These are phyloP conservation scores for Mus spicilegus DNA, from an alignment of 2,113 vertebrate genomes.

Conservation along the genomic window DNA sequence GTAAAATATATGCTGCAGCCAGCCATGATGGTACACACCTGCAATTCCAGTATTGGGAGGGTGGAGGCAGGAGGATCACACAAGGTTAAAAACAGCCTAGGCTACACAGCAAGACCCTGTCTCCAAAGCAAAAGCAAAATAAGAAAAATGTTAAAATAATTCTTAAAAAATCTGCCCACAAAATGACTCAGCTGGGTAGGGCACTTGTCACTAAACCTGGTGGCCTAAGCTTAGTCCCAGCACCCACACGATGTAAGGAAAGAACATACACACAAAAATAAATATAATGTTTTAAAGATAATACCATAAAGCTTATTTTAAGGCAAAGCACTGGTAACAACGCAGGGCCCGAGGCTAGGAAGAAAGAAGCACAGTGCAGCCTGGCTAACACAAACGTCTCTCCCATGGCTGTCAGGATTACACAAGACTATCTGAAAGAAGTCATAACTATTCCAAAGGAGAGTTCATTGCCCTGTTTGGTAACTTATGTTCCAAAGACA, in stretches of 20 bases:
- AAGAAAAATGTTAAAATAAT: not conserved
- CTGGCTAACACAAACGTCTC: not conserved
- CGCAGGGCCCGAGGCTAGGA: not conserved
- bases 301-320: not conserved
- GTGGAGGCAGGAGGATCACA: not conserved
- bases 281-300: not conserved
- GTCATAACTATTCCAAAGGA: not conserved
- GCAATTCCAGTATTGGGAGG: not conserved
- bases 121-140: not conserved
- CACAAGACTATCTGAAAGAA: not conserved
- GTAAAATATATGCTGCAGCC: not conserved
- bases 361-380: not conserved
- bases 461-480: not conserved
- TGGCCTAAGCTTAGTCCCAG: not conserved
- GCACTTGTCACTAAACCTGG: not conserved
- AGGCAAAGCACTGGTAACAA: not conserved
- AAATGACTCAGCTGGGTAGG: not conserved
- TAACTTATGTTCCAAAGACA: conserved; percentile 2
- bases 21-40: not conserved
- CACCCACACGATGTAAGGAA: not conserved
- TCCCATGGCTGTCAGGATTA: not conserved
- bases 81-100: not conserved
- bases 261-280: not conserved
- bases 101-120: not conserved
- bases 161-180: not conserved